phyloP scores from a whole-genome alignment of 2,113 vertebrate genomes.

The Limnothrissa miodon region DNA sequence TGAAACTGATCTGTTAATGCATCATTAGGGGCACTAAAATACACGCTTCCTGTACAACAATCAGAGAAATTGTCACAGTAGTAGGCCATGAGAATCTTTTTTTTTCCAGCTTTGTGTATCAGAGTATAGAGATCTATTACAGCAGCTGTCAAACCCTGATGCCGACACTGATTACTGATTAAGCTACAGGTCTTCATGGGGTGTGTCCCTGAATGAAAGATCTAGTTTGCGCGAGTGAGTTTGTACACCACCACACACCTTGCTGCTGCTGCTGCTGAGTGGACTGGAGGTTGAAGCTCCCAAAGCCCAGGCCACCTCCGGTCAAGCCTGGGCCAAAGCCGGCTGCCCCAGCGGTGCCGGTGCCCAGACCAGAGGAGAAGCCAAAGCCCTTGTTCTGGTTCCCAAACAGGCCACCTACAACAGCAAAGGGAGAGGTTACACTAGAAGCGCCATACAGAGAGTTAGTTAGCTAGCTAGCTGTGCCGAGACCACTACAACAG shows the following conservation, averaged over 20 bases:
- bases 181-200: too few species aligned
- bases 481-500: neutral
- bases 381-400: conserved; percentile 94
- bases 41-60: too few species aligned
- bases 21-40: too few species aligned
- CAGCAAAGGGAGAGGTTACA: conserved; percentile 25
- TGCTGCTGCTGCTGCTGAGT: conserved; percentile 72
- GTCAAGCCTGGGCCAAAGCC: conserved; percentile 85
- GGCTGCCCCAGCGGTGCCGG: conserved; percentile 71
- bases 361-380: conserved; percentile 84
- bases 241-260: conserved; percentile 56
- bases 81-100: too few species aligned
- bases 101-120: too few species aligned
- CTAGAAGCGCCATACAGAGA: neutral
- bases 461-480: neutral
- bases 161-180: too few species aligned
- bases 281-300: conserved; percentile 85
- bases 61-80: too few species aligned
- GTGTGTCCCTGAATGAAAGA: too few species aligned
- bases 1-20: too few species aligned
- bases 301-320: conserved; percentile 78
- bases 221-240: too few species aligned
- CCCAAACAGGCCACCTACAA: conserved; percentile 81
- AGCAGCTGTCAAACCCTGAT: too few species aligned
- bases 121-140: too few species aligned